phyloP scores from a whole-genome alignment of 2,113 vertebrate species.

The Syngnathus floridae region DNA sequence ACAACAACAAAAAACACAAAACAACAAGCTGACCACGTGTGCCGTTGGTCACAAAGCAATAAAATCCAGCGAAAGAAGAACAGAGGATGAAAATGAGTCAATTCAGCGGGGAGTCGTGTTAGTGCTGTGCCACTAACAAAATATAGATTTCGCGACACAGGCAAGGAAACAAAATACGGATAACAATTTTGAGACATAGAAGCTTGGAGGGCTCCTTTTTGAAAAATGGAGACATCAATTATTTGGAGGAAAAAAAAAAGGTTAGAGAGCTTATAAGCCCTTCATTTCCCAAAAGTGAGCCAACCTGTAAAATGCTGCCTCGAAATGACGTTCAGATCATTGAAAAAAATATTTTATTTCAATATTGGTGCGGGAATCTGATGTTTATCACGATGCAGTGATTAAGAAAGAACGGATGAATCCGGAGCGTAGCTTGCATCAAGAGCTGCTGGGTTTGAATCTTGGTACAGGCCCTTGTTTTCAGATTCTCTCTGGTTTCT shows the following conservation, averaged over 20 bases:
- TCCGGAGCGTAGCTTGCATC: too few relatives aligned
- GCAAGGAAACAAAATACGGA: neutral
- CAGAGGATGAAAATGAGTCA: neutral
- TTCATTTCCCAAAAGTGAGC: neutral
- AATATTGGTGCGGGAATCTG: neutral
- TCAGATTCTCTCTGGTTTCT: too few relatives aligned
- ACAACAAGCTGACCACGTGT: neutral
- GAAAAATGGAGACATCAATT: neutral
- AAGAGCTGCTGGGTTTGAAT: too few relatives aligned
- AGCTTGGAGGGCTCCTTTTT: too few relatives aligned
- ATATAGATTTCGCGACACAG: neutral
- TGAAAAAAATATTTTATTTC: neutral
- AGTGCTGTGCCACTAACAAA: neutral
- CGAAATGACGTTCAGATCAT: neutral
- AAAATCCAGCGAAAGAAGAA: neutral
- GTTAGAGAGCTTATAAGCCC: neutral
- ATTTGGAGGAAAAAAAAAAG: neutral
- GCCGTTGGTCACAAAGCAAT: conserved; percentile 2
- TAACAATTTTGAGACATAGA: neutral
- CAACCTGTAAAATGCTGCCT: neutral
- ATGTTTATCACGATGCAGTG: neutral
- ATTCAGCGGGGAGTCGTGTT: neutral
- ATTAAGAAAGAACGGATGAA: neutral
- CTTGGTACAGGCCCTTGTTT: too few relatives aligned
- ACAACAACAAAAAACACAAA: neutral